Percentiles rank a stretch among this genome's conserved stretches.
phyloP scores from a whole-genome alignment of 1,140 invertebrate species.

The Meloidogyne hapla region DNA sequence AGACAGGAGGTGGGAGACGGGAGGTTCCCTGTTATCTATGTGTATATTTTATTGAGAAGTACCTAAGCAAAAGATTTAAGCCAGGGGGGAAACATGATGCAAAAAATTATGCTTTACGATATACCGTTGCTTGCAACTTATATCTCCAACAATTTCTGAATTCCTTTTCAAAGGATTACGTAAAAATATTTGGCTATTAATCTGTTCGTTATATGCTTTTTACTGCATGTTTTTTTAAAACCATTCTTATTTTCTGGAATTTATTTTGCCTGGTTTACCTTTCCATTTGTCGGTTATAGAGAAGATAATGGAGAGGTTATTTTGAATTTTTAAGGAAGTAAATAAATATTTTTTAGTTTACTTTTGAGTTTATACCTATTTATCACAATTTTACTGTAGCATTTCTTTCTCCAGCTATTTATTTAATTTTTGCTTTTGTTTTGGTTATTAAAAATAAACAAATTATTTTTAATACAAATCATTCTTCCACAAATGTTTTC shows the following conservation, averaged over 20 bases:
- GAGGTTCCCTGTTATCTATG: too few species aligned
- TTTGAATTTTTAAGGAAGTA: too few species aligned
- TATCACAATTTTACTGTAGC: slow-evolving; percentile 4
- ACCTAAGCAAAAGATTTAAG: too few species aligned
- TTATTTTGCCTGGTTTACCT: slow-evolving; percentile 34
- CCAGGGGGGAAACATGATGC: too few species aligned
- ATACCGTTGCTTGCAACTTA: slow-evolving; percentile 9
- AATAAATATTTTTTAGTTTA: too few species aligned
- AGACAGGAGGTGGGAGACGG: too few species aligned
- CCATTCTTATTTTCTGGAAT: slow-evolving; percentile 25
- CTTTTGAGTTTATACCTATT: neutral
- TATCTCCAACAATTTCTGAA: neutral
- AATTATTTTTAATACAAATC: too few species aligned
- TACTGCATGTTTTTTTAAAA: slow-evolving; percentile 28
- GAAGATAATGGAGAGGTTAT: neutral
- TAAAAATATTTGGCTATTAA: slow-evolving; percentile 16
- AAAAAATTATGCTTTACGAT: too few species aligned
- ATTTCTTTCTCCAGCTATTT: neutral
- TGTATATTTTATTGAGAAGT: too few species aligned
- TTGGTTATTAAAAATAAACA: neutral
- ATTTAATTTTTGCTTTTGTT: slow-evolving; percentile 4
- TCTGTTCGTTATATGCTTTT: neutral
- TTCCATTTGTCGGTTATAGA: slow-evolving; percentile 26
- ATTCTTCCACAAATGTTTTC: too few species aligned
- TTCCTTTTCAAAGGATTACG: slow-evolving; percentile 15